A percentile compares a stretch with the other conserved stretches of the same genome.
Conservation (phyloP, 1,140 invertebrate species). For the Solenopsis invicta region DNA sequence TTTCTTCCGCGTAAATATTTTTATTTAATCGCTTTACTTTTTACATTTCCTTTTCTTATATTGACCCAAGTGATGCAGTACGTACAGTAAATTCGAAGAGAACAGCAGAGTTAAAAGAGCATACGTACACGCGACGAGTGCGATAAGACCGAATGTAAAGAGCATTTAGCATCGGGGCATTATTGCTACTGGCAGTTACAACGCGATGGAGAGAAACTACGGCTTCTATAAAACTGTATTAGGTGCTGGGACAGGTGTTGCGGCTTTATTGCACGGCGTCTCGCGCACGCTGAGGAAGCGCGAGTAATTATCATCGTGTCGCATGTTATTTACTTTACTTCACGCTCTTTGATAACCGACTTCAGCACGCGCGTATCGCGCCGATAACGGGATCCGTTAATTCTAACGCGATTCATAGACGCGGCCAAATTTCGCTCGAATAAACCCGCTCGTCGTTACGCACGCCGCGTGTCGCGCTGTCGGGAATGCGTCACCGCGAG, state of each 20-base stretch:
- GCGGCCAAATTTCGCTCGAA: neutral
- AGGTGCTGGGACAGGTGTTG: neutral
- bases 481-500: neutral
- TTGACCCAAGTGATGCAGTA: no score
- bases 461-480: no score
- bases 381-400: constrained; percentile 7
- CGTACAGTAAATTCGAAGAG: no score
- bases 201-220: constrained; percentile 8
- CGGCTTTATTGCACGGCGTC: neutral
- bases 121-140: no score
- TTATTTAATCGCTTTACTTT: no score
- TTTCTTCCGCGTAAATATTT: no score
- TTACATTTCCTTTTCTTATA: no score
- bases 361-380: neutral
- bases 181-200: constrained; percentile 17
- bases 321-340: constrained; percentile 16
- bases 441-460: neutral
- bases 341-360: constrained; percentile 26
- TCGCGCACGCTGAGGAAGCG: neutral
- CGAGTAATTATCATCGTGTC: constrained; percentile 17
- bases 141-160: neutral
- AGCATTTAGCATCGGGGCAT: neutral
- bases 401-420: neutral
- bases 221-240: constrained; percentile 14
- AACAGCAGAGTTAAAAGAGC: neutral